Base-by-base conservation (phyloP, 2,113 vertebrate species). In the Kryptolebias marmoratus region DNA sequence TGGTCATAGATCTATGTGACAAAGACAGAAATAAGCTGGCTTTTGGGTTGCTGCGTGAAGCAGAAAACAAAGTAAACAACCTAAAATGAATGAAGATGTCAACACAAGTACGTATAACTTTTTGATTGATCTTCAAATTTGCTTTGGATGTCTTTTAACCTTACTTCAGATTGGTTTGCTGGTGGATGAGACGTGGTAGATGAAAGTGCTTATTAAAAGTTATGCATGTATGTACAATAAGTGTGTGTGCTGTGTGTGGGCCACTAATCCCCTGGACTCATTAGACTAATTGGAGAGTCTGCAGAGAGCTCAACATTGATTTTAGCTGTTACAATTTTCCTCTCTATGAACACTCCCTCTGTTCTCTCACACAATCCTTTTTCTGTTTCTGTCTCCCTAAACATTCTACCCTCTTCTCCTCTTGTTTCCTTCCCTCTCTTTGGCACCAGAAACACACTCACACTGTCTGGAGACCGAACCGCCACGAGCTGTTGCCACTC, bases 281-380 rank as follows among this genome's bases (percentile, higher is more conserved):
- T 92, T 91, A 89, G 84, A 66, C 84, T 92, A 93, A 92, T 92
- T 92, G 88, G 89, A 84, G 79, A 75, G 87, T 81, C 71, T 82
- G 77, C 58, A 68, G 47, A 79, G 79, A 89, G 82, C 80, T 71
- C 64, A 73, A 72, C 81, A 91, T 90, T 87, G 86, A 89, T 77
- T 82, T 67, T 52, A 71, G 73, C 12, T 74, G 72, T 77, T 87
- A 75, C 28, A 15, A 76, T 79, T 85, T 82, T 22, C 78, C 83
- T 85, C 71, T 70, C 75, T 68, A 22, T 63, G 63, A 82, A 54
- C 30, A 30, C 76, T 75, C 49, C 47, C 57, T 74, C 53, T 52
- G 77, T 79, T 65, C 1, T 45, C 58, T 59, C 42, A 64, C 76
- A 60, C 32, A 42, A 42, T 54, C 75, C 59, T 78, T 14, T 71